phyloP scores from a whole-genome alignment of 2,888 invertebrate genomes.

The Torymus aiolomorphi region DNA sequence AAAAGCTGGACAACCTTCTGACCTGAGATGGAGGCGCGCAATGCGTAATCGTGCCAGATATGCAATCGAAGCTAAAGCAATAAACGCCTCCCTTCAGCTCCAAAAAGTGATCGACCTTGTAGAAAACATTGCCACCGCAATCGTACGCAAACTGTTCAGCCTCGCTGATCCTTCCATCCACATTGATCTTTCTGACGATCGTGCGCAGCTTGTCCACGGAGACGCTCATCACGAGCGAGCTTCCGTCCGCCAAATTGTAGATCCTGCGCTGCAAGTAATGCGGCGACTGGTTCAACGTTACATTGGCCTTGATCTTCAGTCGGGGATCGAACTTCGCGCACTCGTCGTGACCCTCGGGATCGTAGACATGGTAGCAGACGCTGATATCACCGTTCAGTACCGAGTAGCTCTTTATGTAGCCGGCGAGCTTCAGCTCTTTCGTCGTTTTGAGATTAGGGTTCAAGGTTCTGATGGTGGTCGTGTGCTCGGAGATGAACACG shows the following conservation, averaged over 20 bases:
- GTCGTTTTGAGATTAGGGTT: slow-evolving; percentile 2
- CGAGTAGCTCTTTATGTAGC: background rate
- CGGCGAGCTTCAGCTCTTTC: background rate
- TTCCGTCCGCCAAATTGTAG: slow-evolving; percentile 36
- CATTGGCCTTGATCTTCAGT: slow-evolving; percentile 17
- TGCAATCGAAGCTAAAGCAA: slow-evolving; percentile 36
- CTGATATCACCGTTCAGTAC: slow-evolving; percentile 29
- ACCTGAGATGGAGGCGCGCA: background rate
- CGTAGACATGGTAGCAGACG: background rate
- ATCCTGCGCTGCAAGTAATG: background rate
- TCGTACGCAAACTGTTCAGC: slow-evolving; percentile 1
- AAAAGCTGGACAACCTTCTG: too few species aligned
- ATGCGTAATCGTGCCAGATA: slow-evolving; percentile 18
- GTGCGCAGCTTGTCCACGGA: background rate
- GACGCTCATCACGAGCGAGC: slow-evolving; percentile 5
- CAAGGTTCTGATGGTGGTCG: background rate
- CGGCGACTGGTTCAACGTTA: background rate
- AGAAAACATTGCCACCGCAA: background rate
- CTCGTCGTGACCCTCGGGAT: background rate
- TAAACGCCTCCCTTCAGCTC: slow-evolving; percentile 39
- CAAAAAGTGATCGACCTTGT: background rate
- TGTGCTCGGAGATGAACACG: slow-evolving; percentile 4
- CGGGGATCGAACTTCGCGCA: slow-evolving; percentile 28
- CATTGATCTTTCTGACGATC: slow-evolving; percentile 7
- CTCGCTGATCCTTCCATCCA: slow-evolving; percentile 17